phyloP scores from a whole-genome alignment of 2,797 vertebrate species.

The Carcharodon carcharias region DNA sequence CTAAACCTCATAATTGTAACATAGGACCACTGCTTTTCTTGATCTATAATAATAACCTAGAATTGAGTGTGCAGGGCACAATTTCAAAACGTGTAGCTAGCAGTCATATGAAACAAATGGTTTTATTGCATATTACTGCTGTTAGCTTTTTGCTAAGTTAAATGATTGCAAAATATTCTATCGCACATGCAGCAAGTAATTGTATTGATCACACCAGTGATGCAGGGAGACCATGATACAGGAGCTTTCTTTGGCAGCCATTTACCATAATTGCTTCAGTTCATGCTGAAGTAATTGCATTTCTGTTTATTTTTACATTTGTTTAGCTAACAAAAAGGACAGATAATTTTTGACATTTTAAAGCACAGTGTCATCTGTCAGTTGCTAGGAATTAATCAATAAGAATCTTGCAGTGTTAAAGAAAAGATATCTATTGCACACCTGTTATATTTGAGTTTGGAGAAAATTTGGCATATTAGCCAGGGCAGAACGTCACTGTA shows the following conservation, averaged over 20 bases:
- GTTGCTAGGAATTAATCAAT: neutral
- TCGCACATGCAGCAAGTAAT: neutral
- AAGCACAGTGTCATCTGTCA: neutral
- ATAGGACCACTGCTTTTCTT: neutral
- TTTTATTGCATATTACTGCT: neutral
- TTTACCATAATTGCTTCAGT: neutral
- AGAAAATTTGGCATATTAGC: neutral
- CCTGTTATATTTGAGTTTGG: neutral
- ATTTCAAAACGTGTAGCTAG: neutral
- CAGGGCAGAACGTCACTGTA: neutral
- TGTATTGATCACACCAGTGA: neutral
- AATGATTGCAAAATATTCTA: neutral
- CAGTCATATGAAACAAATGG: neutral
- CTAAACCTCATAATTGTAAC: too few relatives aligned
- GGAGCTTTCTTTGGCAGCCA: neutral
- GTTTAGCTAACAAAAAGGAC: neutral
- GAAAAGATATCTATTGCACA: neutral
- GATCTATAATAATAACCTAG: too few relatives aligned
- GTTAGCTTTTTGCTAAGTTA: neutral
- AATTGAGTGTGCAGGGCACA: neutral
- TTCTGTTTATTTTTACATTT: neutral
- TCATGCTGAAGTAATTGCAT: neutral
- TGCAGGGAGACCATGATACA: neutral
- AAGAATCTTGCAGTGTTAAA: neutral
- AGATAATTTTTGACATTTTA: neutral